Evolutionary conservation across 2,888 invertebrate genomes (phyloP), one percentile per base, ranked within the genome.

Genomic region (Lacanobia wlatinum): DNA sequence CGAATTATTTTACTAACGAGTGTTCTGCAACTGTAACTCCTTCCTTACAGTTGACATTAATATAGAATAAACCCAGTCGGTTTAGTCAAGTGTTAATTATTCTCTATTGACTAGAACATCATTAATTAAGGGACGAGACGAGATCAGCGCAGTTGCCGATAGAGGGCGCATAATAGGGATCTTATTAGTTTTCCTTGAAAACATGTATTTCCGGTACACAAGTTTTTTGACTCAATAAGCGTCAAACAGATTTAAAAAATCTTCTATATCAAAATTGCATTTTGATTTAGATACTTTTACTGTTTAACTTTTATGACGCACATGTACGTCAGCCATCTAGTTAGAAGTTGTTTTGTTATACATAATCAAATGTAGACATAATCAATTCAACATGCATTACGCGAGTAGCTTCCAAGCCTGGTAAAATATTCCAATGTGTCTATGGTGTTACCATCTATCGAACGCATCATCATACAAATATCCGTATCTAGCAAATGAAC

Each of bases 401-500:
- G 28, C 48, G 34, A 50, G 21, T 58, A 59, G 65, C 74, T 65
- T 46, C 65, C 46, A 43, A 58, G 46, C 10, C 34, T 46, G 38
- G 48, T 43, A 40, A 40, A 21, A 61, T 73, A 63, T 56, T 62
- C 28, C 28, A 73, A 65, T 18, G 43, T 12, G 23, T 52, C 50
- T 34, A 56, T 72, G 63, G 56, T 10, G 40, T 10, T 43, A 64
- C 58, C 46, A 58, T 50, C 12, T 72, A 50, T 55, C 63, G 38
- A 56, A 65, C 61, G 38, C 76, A 73, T 73, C 55, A 75, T 71
- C 62, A 66, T 82, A 75, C 61, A 73, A 78, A 75, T 55, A 58
- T 69, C 55, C 73, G 53, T 73, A 80, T 52, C 78, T 65, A 79
- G 77, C 70, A 80, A 86, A 76, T 76, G 73, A 79, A 76, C 74